phyloP scores from a whole-genome alignment of 2,113 vertebrate species.

The Tonatia bakeri region DNA sequence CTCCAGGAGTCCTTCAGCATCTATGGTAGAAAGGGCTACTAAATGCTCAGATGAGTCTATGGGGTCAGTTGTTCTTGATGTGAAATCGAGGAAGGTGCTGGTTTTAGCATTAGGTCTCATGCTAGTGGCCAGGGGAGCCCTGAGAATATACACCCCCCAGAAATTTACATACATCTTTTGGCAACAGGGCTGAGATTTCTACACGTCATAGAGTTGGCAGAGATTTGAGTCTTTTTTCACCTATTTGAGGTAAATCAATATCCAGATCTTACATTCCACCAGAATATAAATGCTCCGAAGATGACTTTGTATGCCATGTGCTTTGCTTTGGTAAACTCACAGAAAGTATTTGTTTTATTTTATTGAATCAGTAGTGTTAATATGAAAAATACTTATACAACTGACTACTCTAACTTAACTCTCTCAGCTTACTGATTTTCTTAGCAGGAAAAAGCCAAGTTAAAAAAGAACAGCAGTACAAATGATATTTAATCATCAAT shows the following conservation, averaged over 20 bases:
- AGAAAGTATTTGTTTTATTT: neutral
- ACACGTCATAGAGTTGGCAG: neutral
- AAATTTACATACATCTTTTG: neutral
- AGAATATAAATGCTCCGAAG: neutral
- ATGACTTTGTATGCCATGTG: neutral
- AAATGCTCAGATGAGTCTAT: neutral
- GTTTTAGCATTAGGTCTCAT: neutral
- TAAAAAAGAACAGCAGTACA: neutral
- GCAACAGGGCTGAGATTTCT: accelerated
- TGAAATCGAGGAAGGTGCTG: neutral
- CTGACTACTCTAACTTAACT: neutral
- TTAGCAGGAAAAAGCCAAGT: neutral
- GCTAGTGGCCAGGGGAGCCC: neutral
- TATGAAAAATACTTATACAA: neutral
- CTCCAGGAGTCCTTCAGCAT: neutral
- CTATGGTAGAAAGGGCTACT: neutral
- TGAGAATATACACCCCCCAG: neutral
- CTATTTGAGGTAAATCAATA: neutral
- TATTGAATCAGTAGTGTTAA: neutral
- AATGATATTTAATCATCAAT: neutral
- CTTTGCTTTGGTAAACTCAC: neutral
- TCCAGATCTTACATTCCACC: neutral
- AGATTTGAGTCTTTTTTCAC: neutral
- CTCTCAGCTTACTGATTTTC: neutral
- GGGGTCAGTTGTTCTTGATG: neutral